Base-by-base conservation (phyloP, 1,140 invertebrate species). In the Leptopilina boulardi region DNA sequence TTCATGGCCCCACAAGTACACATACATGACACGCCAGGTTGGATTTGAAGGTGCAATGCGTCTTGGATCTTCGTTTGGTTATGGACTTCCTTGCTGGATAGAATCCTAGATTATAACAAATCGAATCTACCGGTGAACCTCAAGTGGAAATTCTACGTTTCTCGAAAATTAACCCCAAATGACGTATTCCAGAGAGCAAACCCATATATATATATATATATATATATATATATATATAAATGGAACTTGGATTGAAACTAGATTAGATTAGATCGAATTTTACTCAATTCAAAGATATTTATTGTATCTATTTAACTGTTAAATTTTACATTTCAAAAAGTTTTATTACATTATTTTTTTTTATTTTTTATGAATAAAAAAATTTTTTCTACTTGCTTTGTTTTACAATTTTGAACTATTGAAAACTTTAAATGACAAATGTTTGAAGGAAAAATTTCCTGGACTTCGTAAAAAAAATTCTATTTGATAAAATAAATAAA, bases 81-180 rank as follows among this genome's bases (percentile, higher is more conserved):
- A 73, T 73, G 15, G 41, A 47, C 74, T 83, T 81, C 75, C 30
- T 70, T 66, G 8, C 30, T 70, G 30, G 8, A 10, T 42, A 54
- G 71, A 71, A 75, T 76, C 54, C 54, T 34, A 82, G 80, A 83
- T 85, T 85, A 85, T 70, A 73, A 74, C 71, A 77, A 84, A 66
- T 66, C 59, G 59, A 66, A 66, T 66, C 23, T 66, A 13, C 59
- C 2, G n/a, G 26, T 15, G 13, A 66, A 66, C 59, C 59, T 30
- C 26, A 10, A 66, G 23, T 66, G 23, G 59, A 77, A 73, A 83
- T 73, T 77, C 77, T 80, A 78, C 78, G 79, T 83, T 75, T 47
- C 47, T 66, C n/a, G 42, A 76, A 26, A 83, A 83, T 79, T 81
- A 77, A n/a, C 59, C 15, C 59, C 23, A 66, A 66, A 66, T 66